Evolutionary conservation across 2,888 invertebrate species (phyloP), one percentile per base, ranked within the genome.

Genomic region (Sinelater perroti): DNA sequence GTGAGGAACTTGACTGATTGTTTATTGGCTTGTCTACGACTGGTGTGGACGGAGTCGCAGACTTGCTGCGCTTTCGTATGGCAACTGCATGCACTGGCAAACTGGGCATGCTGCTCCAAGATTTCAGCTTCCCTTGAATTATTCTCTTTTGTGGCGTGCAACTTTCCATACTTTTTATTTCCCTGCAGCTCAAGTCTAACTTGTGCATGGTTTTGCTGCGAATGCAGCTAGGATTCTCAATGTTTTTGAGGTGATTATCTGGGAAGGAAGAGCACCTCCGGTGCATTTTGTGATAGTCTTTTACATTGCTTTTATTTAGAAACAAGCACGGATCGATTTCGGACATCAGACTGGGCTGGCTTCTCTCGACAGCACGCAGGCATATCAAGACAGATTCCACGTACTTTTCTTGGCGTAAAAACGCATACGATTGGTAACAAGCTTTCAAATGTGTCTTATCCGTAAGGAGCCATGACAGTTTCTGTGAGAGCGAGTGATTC

Each of bases 301-400:
- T 69, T 20, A 71, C 66, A 54, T 64, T 71, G 1, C 67, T 67
- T 62, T 74, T 72, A 30, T 71, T 63, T 52, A 74, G 54, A 70
- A 79, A 79, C 30, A 87, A 78, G 60, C 79, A 77, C 1, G 83
- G 81, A 71, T 86, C 83, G 47, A 88, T 84, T 74, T 87, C 87
- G 6, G 84, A 82, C 24, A 88, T 76, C 36, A 87, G 71, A 54
- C 82, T 81, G 16, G 82, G 81, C 67, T 86, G 85, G 71, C 85
- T 85, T 44, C 83, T 77, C 75, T 88, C 87, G 1, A 87, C 81
- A 14, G 87, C 86, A 65, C 82, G 80, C 33, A 88, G 75, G 67
- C 87, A 87, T 26, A 86, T 82, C 30, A 87, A 76, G 1, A 85
- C 78, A 1, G 86, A 84, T 67, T 85, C 85, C 8, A 84, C 81